Base-by-base conservation (phyloP, 2,797 vertebrate genomes). In the Phaenicophaeus curvirostris region DNA sequence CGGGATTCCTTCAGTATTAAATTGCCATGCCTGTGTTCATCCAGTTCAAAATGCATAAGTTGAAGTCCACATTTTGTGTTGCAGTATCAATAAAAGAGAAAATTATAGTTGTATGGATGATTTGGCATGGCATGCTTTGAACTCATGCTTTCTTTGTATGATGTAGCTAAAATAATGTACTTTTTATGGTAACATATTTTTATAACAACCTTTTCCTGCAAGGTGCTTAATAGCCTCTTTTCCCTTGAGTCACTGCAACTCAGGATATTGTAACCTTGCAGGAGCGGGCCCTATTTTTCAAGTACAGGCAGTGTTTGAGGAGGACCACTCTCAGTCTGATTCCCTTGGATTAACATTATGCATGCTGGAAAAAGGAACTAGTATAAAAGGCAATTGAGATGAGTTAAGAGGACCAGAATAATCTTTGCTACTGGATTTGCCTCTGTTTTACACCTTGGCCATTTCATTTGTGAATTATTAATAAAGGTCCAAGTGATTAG, bases 401-500 rank as follows among this genome's bases (percentile, higher is more conserved):
- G 15, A 75, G 37, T 46, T 48, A 31, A 57, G 77, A 66, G 46
- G 68, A 59, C 3, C 1, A 11, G 54, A 55, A 24, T 93, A 75
- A 71, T 50, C 68, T 61, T 84, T 62, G 85, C 83, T 91, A 90
- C 76, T 51, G 35, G 51, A 51, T 66, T 46, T 41, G 35, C 85
- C 93, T 78, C 85, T 95, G 73, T 50, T 78, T 81, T 88, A 95
- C 91, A 90, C 85, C 20, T 67, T 62, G n/a, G 54, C 33, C 73
- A 51, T 78, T 65, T 54, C 25, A 42, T 13, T 33, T 79, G 77
- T 86, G 51, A 94, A 76, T 90, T 14, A 94, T 88, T 94, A 88
- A 93, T 84, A 90, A 55, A 81, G 67, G n/a, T 53, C 62, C 37
- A 69, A 73, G 42, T 66, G 15, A 15, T 82, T 33, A 58, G 76